Evolutionary conservation across 64 coral and sea anemone genomes (phyloP).

Genomic region (Stylophora pistillata): DNA sequence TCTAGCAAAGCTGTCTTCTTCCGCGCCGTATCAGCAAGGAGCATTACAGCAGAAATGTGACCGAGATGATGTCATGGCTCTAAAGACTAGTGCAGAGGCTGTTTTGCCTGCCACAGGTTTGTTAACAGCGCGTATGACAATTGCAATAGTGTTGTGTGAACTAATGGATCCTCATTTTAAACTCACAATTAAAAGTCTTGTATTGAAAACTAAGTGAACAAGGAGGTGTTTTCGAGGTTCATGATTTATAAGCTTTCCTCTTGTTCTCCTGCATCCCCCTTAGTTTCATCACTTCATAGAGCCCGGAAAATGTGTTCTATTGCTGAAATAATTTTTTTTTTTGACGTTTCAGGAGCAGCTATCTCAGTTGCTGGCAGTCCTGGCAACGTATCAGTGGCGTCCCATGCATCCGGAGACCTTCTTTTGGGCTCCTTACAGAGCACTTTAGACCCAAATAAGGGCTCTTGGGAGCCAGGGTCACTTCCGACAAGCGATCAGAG

Average conservation of each 20-base stretch:
- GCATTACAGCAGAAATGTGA: conserved; percentile 16
- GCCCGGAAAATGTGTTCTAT: too few species aligned
- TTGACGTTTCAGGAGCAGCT: neutral
- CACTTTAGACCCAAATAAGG: conserved; percentile 37
- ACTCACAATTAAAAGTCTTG: too few species aligned
- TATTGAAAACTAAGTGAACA: too few species aligned
- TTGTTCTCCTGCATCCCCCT: too few species aligned
- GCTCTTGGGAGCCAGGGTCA: conserved; percentile 57
- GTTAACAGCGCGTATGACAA: neutral
- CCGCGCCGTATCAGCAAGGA: conserved; percentile 60
- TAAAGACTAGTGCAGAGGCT: neutral
- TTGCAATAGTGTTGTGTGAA: too few species aligned
- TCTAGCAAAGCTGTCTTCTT: conserved; percentile 62
- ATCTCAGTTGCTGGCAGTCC: conserved; percentile 5
- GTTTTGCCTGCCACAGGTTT: neutral
- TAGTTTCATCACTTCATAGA: too few species aligned
- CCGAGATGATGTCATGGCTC: conserved; percentile 4
- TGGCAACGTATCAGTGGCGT: conserved; percentile 37
- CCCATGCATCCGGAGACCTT: conserved; percentile 61
- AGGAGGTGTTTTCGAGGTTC: too few species aligned
- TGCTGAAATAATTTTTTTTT: neutral
- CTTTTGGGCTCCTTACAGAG: conserved; percentile 70
- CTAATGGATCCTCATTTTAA: too few species aligned
- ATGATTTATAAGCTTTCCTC: too few species aligned
- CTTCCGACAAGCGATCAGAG: neutral